Base-by-base conservation (phyloP, 2,888 invertebrate species). In the Drosophila atripex region DNA sequence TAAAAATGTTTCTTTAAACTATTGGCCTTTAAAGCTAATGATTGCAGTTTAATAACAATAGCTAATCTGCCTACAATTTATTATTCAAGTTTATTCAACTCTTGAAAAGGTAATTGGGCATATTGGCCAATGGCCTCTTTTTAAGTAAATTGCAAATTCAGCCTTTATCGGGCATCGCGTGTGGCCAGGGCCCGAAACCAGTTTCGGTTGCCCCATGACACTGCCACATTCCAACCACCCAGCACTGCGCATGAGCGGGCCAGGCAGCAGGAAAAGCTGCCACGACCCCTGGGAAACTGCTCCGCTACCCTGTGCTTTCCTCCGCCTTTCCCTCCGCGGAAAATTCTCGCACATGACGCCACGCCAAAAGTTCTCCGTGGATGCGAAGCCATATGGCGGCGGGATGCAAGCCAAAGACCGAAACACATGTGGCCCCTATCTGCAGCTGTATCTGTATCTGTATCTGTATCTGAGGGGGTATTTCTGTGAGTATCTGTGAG, bases 181-280 rank as follows among this genome's bases (percentile, higher is more conserved):
- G 68, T 71, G 71, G 71, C 39, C 49, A 25, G 60, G 39, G n/a
- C 25, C 58, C 58, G 45, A 51, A 68, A 71, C 50, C 51, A 58
- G 60, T 41, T 68, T 30, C 2, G 18, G 14, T 35, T 51, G 25
- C 52, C 53, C 51, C 51, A 28, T n/a, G 52, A 49, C 35, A 35
- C 35, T 35, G 35, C 28, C 49, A 49, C 63, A 68, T 43, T 71
- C 53, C 72, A 47, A 49, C 72, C 72, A 71, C 52, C 72, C 53
- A 32, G 7, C 32, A 47, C 5, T 73, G 80, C 82, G 88, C 82
- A 82, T 82, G 82, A 71, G 66, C 86, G 38, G 56, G 53, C 46
- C 47, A 23, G 32, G 5, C 5, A n/a, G 32, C 32, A n/a, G 32
- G 32, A 32, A 32, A n/a, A 50, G 55, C 54, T 59, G 54, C 49